phyloP scores from a whole-genome alignment of 2,797 vertebrate genomes.

The Toxotes lorentzi region DNA sequence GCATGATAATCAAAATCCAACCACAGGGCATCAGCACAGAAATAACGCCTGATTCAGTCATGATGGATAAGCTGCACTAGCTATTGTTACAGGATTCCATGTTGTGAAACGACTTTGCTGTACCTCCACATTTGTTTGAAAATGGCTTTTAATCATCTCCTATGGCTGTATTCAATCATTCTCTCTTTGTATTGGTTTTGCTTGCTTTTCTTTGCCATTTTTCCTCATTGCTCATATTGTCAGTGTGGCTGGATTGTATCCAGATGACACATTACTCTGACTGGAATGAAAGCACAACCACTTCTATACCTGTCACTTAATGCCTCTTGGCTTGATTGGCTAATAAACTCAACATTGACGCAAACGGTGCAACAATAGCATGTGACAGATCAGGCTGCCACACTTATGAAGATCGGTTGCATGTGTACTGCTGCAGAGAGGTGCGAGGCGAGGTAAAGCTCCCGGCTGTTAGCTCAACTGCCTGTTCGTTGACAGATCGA shows the following conservation, averaged over 20 bases:
- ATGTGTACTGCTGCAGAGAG: constrained; percentile 25
- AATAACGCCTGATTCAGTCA: constrained; percentile 15
- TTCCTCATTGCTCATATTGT: constrained; percentile 27
- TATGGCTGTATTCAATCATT: constrained; percentile 10
- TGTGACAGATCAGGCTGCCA: constrained; percentile 44
- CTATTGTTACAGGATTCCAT: constrained; percentile 2
- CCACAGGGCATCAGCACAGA: constrained; percentile 5
- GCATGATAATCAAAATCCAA: not conserved
- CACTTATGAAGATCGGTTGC: constrained; percentile 54
- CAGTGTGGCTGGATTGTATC: constrained; percentile 19
- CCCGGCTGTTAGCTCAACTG: constrained; percentile 37
- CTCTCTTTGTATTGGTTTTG: constrained; percentile 13
- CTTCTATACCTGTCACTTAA: constrained; percentile 54
- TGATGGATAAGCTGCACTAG: constrained; percentile 5
- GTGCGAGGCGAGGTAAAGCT: constrained; percentile 22
- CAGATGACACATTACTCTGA: constrained; percentile 43
- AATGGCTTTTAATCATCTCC: constrained; percentile 35
- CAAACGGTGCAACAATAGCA: constrained; percentile 31
- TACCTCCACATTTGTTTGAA: constrained; percentile 26
- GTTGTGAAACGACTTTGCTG: constrained; percentile 21
- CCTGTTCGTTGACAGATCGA: constrained; percentile 30
- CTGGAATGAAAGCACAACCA: constrained; percentile 26
- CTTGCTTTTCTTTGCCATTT: constrained; percentile 38
- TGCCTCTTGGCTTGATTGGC: constrained; percentile 45
- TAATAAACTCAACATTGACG: constrained; percentile 33